Evolutionary conservation across 2,888 invertebrate species (phyloP), one percentile per base, ranked within the genome.

Genomic region (Tenthredo notha): DNA sequence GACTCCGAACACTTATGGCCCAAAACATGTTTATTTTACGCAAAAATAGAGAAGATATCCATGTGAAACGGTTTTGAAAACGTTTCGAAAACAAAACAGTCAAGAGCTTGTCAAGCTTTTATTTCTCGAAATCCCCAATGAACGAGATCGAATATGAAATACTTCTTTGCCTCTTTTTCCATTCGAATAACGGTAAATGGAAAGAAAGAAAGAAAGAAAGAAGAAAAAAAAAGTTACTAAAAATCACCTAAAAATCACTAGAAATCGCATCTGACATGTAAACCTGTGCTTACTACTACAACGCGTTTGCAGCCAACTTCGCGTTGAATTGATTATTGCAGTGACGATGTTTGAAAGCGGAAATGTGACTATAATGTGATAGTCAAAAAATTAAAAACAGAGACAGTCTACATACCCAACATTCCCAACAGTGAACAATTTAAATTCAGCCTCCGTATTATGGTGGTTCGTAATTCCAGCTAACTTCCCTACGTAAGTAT

Each of bases 331-430:
- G 33, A 33, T 21, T 21, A 6, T 33, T 33, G 33, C 33, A 67
- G 67, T 67, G 67, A 33, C 33, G 33, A 67, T 67, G 33, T 33
- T 67, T 67, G 33, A 67, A 33, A 67, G 67, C 18, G 29, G 6
- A 67, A 67, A 33, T 67, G 33, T 67, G 33, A 18, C 67, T 67
- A 67, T 67, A 67, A 67, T 67, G 6, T 15, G 67, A 33, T 67
- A 12, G 33, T 4, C 67, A 18, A 33, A 67, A 33, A 33, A 25
- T 61, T 21, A 25, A 61, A 61, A 61, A 61, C 2, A 61, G 2
- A 10, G 10, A 61, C 61, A 61, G 61, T 61, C 21, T n/a, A 21
- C 10, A 25, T 61, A n/a, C 10, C 10, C 2, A 25, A 25, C 21
- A 50, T 21, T 21, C 12, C 25, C 10, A 25, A 25, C 25, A 61